Conservation (phyloP, 2,888 invertebrate species). For the Lamellibrachia columna region DNA sequence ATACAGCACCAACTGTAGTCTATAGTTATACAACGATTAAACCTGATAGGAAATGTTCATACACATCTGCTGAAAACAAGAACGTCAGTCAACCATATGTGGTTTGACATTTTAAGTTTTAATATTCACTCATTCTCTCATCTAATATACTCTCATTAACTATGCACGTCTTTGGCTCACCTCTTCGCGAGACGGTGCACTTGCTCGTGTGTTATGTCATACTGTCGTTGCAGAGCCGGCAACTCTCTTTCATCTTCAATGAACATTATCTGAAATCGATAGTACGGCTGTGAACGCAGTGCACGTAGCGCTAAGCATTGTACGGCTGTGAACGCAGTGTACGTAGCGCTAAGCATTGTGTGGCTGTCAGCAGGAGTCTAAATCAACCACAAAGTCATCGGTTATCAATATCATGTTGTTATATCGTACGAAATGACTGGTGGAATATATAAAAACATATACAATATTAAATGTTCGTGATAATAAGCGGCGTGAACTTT, state of each 20-base stretch:
- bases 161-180: not conserved
- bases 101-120: not conserved
- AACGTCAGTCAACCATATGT: not conserved
- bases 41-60: too few relatives aligned
- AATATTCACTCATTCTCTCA: not conserved
- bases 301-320: not conserved
- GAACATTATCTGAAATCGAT: not conserved
- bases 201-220: not conserved
- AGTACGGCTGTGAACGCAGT: not conserved
- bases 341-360: not conserved
- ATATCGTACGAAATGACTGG: too few relatives aligned
- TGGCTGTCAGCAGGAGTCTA: not conserved
- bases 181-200: not conserved
- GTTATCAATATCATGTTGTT: too few relatives aligned
- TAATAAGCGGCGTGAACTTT: too few relatives aligned
- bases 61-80: too few relatives aligned
- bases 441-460: too few relatives aligned
- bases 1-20: too few relatives aligned
- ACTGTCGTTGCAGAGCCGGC: not conserved
- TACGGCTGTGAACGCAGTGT: not conserved
- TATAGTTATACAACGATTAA: too few relatives aligned
- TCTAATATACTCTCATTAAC: not conserved
- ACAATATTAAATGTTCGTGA: too few relatives aligned
- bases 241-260: not conserved
- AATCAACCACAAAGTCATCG: too few relatives aligned